Conservation (phyloP, 2,888 invertebrate genomes). For the Mimachlamys varia region DNA sequence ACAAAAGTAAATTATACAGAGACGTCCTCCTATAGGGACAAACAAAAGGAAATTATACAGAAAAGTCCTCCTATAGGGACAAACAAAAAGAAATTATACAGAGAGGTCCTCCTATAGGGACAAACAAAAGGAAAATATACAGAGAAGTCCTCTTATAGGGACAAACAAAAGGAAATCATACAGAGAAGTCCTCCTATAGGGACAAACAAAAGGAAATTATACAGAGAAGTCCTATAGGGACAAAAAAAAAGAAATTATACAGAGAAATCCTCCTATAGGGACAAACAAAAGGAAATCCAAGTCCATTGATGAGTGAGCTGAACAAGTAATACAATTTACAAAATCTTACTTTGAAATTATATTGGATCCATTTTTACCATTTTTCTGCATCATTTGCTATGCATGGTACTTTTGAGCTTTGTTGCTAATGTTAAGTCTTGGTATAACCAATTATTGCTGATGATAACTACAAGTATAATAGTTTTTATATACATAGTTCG, state of each 20-base stretch:
- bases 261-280: no score
- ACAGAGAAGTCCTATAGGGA: conserved; percentile 3
- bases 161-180: conserved; percentile 39
- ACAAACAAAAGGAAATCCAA: no score
- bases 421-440: no score
- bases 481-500: no score
- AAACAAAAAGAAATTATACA: conserved; percentile 31
- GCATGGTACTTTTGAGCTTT: no score
- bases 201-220: conserved; percentile 39
- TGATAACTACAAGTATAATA: no score
- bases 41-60: conserved; percentile 22
- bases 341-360: no score
- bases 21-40: conserved; percentile 71
- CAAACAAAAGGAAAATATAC: conserved; percentile 39
- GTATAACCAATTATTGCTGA: no score
- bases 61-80: conserved; percentile 74
- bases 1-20: no score
- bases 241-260: no score
- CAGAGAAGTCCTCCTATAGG: conserved; percentile 77
- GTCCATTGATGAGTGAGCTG: not conserved
- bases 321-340: not conserved
- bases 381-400: no score
- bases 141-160: conserved; percentile 76
- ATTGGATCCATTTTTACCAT: no score
- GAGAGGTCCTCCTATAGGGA: conserved; percentile 76